A percentile compares a stretch with the other conserved stretches of the same genome.
Conservation (phyloP, 35 echinoderm and acorn worm species). For the Acanthaster planci region DNA sequence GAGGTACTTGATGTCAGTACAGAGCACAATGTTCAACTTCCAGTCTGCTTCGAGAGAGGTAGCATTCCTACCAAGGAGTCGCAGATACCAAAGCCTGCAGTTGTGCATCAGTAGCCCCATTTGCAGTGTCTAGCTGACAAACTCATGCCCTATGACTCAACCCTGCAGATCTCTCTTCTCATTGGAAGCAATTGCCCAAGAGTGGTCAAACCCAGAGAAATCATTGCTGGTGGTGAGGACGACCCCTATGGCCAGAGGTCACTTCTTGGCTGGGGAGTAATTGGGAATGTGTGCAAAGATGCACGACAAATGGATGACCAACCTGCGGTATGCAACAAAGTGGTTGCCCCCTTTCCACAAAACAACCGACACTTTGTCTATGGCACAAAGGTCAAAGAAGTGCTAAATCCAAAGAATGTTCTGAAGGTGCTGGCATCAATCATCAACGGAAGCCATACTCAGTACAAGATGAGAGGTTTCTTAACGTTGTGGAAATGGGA, state of each 20-base stretch:
- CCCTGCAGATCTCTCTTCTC: conserved; percentile 33
- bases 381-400: conserved; percentile 14
- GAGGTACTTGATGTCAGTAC: conserved; percentile 33
- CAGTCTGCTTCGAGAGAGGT: conserved; percentile 9
- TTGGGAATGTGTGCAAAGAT: conserved; percentile 34
- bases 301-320: not conserved
- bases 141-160: conserved; percentile 30
- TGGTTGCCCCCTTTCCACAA: not conserved
- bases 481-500: not conserved
- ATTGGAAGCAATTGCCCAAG: conserved; percentile 40
- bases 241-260: conserved; percentile 51
- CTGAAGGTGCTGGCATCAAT: conserved; percentile 22
- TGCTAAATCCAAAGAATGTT: conserved; percentile 2
- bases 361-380: not conserved
- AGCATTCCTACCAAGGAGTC: not conserved
- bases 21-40: conserved; percentile 4
- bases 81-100: conserved; percentile 42
- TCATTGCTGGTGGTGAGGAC: too few species aligned
- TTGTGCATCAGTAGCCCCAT: conserved; percentile 15
- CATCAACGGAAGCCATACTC: conserved; percentile 23
- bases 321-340: conserved; percentile 13
- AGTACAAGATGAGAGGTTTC: conserved; percentile 7
- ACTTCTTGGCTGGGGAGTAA: conserved; percentile 56
- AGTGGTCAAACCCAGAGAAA: too few species aligned
- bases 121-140: not conserved